These are phyloP conservation scores for Lagopus leucura DNA, from an alignment of 2,113 vertebrate species.

Conservation along the genomic window DNA sequence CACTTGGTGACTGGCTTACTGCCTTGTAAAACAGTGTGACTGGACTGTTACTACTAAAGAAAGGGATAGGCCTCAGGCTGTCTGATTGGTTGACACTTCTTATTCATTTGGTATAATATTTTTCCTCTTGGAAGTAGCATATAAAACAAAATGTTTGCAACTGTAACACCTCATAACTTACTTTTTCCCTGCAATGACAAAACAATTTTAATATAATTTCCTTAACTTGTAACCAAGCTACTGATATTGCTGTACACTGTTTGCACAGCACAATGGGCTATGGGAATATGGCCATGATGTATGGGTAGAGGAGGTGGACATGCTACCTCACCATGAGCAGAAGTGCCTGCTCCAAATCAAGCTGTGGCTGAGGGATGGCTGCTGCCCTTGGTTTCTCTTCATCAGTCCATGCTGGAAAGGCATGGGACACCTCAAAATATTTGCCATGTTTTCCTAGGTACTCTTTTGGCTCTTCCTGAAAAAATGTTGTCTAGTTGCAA, in stretches of 20 bases:
- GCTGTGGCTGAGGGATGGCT: accelerated
- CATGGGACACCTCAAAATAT: accelerated
- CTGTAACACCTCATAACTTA: constrained; percentile 71
- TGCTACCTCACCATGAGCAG: accelerated
- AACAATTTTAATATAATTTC: constrained; percentile 20
- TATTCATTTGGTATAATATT: constrained; percentile 57
- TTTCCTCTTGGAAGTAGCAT: constrained; percentile 67
- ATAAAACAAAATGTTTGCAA: constrained; percentile 72
- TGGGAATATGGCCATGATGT: accelerated
- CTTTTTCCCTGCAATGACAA: background rate
- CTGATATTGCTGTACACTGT: background rate
- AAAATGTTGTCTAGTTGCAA: background rate
- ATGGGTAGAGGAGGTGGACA: accelerated
- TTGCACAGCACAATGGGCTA: background rate
- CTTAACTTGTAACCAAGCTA: constrained; percentile 32
- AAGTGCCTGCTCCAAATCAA: background rate
- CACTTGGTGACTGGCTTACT: constrained; percentile 59
- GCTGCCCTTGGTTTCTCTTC: background rate
- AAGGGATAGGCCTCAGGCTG: constrained; percentile 26
- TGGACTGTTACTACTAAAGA: constrained; percentile 32
- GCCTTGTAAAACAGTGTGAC: constrained; percentile 62
- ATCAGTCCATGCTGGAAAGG: accelerated
- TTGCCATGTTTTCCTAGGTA: background rate
- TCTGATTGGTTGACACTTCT: constrained; percentile 9
- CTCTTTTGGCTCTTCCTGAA: background rate